Evolutionary conservation across 2,113 vertebrate species (phyloP), one percentile per base, ranked within the genome.

Genomic region (Bungarus multicinctus): DNA sequence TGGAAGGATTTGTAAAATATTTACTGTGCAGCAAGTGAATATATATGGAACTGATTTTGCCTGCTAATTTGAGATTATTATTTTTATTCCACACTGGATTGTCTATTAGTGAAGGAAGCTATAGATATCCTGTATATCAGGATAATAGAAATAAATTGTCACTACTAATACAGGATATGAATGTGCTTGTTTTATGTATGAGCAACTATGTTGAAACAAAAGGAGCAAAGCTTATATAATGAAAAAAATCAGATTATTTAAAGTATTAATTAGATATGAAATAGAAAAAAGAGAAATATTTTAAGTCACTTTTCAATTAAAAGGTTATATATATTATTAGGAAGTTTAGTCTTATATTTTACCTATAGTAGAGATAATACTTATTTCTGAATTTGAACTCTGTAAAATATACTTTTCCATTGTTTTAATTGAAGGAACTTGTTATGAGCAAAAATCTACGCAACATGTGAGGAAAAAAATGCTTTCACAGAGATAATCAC

Each of bases 81-180:
- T 96, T 97, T 96, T 94, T 64, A 96, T 88, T 96, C 96, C 94
- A 54, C 89, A 95, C 95, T 95, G 96, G 93, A 74, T 95, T 90
- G 53, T 97, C 97, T 97, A 96, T 95, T 96, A 97, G 95, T 96
- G 95, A 96, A 95, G n/a, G 91, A 95, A 96, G 96, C 94, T 93
- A 85, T 94, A 96, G 96, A 94, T 96, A 96, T 96, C 95, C 95
- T 96, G 92, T 95, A 95, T 88, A 96, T 97, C 88, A 95, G 95
- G 96, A 95, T 94, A 95, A 94, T 94, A 95, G 55, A 91, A 96
- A 97, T 95, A 96, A 96, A 94, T 94, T 96, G 94, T 92, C 94
- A 95, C 55, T 89, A 95, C 95, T 89, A 94, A 95, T 93, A 91
- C 89, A 95, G 95, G 89, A 95, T 94, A 69, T 93, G 96, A 96